These are phyloP conservation scores for Accipiter cooperii DNA, from an alignment of 2,113 vertebrate species.

Conservation along the genomic window DNA sequence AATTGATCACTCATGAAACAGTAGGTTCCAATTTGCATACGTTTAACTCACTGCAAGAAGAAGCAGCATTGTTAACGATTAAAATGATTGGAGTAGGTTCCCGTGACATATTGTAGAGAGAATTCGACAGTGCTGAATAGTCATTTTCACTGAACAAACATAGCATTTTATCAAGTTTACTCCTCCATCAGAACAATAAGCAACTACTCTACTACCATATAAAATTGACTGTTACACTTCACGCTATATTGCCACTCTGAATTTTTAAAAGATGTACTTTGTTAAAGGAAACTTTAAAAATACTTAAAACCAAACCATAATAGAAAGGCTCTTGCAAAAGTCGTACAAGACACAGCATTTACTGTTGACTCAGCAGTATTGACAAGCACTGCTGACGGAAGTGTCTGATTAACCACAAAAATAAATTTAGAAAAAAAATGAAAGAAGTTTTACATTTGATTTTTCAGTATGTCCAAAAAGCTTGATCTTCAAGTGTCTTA, in stretches of 20 bases:
- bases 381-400: not conserved
- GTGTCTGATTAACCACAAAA: not conserved
- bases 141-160: constrained; percentile 32
- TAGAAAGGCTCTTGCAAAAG: not conserved
- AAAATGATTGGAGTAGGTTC: constrained; percentile 57
- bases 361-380: not conserved
- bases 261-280: not conserved
- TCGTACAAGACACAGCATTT: not conserved
- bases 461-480: not conserved
- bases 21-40: constrained; percentile 68
- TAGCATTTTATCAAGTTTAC: constrained; percentile 13
- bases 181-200: not conserved
- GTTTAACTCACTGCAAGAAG: constrained; percentile 65
- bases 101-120: constrained; percentile 60
- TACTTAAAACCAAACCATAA: not conserved
- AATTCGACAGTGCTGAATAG: constrained; percentile 39
- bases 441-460: not conserved
- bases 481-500: not conserved
- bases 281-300: not conserved
- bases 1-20: constrained; percentile 63
- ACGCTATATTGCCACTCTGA: not conserved
- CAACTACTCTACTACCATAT: not conserved
- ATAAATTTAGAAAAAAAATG: not conserved
- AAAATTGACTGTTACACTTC: not conserved
- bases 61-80: constrained; percentile 66